Evolutionary conservation across 37 sponge, comb jelly and placozoan species (phyloP).

Genomic region (Crambe crambe): DNA sequence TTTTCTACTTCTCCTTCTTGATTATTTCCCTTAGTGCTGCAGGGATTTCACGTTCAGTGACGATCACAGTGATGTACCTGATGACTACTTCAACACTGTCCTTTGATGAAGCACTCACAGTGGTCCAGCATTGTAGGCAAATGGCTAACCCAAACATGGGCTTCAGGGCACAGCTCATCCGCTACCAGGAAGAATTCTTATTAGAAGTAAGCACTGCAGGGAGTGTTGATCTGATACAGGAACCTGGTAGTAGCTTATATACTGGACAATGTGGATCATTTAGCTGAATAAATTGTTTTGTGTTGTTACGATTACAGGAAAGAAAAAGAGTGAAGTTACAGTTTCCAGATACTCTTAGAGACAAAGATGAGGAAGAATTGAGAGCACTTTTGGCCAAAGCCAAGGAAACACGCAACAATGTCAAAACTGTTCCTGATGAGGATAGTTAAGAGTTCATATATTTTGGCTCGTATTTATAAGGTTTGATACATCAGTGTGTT

Average conservation of each 20-base stretch:
- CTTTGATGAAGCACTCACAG: conserved; percentile 56
- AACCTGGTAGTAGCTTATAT: too few species aligned
- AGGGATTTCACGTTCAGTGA: conserved; percentile 81
- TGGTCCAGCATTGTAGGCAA: conserved; percentile 57
- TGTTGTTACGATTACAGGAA: conserved; percentile 16
- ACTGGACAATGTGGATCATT: too few species aligned
- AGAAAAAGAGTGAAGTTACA: conserved; percentile 13
- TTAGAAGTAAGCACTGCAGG: conserved; percentile 23
- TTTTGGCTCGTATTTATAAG: too few species aligned
- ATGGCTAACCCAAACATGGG: conserved; percentile 78
- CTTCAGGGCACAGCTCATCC: conserved; percentile 62
- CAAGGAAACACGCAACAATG: background rate
- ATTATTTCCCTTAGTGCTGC: conserved; percentile 58
- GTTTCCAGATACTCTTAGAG: conserved; percentile 21
- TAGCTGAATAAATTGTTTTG: background rate
- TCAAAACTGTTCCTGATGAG: too few species aligned
- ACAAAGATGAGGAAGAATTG: conserved; percentile 29
- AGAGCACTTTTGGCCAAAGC: conserved; percentile 27
- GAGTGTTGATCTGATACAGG: background rate
- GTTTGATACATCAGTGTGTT: too few species aligned
- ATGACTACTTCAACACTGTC: conserved; percentile 57
- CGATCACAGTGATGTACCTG: conserved; percentile 66
- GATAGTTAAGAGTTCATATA: too few species aligned
- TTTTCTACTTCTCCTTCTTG: background rate
- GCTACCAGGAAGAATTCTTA: conserved; percentile 34